Conservation (phyloP, 2,797 vertebrate genomes). For the Graptemys geographica region DNA sequence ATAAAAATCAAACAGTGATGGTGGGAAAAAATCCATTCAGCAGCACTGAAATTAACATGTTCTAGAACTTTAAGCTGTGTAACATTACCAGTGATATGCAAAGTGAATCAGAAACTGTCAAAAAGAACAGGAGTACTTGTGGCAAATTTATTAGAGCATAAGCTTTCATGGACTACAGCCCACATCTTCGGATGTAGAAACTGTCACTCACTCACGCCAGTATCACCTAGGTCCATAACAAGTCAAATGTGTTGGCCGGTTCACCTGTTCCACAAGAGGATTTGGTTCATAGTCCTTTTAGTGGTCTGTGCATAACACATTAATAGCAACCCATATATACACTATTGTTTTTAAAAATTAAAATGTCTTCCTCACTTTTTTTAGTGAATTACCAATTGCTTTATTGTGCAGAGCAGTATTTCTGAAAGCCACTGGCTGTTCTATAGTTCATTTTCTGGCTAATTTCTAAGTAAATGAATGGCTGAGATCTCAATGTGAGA, state of each 20-base stretch:
- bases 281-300: background rate
- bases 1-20: background rate
- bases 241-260: background rate
- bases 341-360: background rate
- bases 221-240: background rate
- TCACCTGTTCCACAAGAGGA: background rate
- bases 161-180: too few relatives aligned
- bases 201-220: background rate
- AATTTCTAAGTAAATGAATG: background rate
- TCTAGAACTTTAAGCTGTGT: background rate
- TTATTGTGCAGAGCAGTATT: background rate
- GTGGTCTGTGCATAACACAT: background rate
- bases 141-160: too few relatives aligned
- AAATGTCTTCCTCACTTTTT: background rate
- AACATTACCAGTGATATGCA: rapidly evolving
- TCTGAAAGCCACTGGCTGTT: rapidly evolving
- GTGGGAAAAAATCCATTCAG: background rate
- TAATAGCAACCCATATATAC: background rate
- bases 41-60: too few relatives aligned
- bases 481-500: background rate
- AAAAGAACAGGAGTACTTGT: too few relatives aligned
- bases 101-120: background rate
- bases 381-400: background rate
- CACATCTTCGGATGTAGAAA: background rate
- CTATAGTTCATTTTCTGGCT: background rate